Conservation (phyloP, 30 jellyfish, hydroid and myxozoan species). For the Hydractinia symbiolongicarpus region DNA sequence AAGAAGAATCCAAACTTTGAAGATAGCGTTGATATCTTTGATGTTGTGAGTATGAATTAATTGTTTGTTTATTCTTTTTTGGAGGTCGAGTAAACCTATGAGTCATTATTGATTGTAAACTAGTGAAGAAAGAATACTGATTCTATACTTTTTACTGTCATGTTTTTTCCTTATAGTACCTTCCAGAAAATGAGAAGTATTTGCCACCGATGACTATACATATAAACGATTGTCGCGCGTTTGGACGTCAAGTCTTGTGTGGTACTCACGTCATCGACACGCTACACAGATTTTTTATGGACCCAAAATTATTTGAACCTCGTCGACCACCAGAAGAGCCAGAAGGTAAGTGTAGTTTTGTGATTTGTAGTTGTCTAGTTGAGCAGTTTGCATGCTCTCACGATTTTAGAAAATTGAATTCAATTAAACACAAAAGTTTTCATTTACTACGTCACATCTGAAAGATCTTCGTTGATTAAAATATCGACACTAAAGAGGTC, state of each 20-base stretch:
- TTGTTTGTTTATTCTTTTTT: no score
- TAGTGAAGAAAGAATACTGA: no score
- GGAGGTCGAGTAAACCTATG: no score
- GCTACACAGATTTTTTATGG: constrained; percentile 57
- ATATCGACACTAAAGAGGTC: no score
- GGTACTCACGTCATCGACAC: constrained; percentile 88
- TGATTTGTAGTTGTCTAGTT: neutral
- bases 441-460: no score
- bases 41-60: constrained; percentile 53
- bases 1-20: constrained; percentile 80
- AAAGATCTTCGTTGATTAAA: neutral
- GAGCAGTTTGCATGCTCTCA: neutral
- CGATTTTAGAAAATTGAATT: neutral
- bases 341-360: neutral
- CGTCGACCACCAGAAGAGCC: constrained; percentile 36
- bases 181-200: constrained; percentile 87
- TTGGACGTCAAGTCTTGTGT: constrained; percentile 79
- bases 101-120: no score
- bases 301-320: constrained; percentile 29
- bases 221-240: constrained; percentile 76
- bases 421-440: no score
- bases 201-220: constrained; percentile 94
- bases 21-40: constrained; percentile 85
- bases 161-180: constrained; percentile 36
- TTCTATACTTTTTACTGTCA: neutral